A percentile compares a stretch with the other conserved stretches of the same genome.
These are phyloP conservation scores for Erebia palarica DNA, from an alignment of 2,888 invertebrate species.

Conservation along the genomic window DNA sequence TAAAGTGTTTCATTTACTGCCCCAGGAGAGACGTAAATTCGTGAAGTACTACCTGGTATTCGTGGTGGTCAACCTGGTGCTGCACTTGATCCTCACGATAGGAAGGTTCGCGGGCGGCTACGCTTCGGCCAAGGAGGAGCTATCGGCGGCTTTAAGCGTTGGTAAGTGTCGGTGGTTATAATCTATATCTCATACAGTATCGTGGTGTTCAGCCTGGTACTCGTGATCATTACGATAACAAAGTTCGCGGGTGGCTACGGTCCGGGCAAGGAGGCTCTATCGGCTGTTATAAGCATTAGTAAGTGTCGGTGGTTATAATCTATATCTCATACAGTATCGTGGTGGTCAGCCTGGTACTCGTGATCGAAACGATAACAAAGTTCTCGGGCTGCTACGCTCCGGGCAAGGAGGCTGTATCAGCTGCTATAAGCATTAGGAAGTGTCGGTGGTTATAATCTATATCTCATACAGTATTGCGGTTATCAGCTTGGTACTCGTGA, in stretches of 20 bases:
- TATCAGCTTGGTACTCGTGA: no score
- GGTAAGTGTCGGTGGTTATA: neutral
- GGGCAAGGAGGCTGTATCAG: no score
- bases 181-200: no score
- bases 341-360: neutral
- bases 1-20: no score
- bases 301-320: no score
- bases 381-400: conserved; percentile 4
- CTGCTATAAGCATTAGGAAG: no score
- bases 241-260: neutral
- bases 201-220: no score
- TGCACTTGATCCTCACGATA: neutral
- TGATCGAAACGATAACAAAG: neutral
- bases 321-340: neutral
- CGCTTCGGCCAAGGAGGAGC: neutral
- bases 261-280: neutral
- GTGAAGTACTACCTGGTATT: conserved; percentile 10
- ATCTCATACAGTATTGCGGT: no score
- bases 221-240: neutral
- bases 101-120: neutral
- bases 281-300: neutral
- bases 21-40: conserved; percentile 10
- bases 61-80: neutral
- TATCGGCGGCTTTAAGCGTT: neutral
- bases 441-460: neutral